Base-by-base conservation (phyloP, 1,140 invertebrate genomes). In the Chionoecetes opilio region DNA sequence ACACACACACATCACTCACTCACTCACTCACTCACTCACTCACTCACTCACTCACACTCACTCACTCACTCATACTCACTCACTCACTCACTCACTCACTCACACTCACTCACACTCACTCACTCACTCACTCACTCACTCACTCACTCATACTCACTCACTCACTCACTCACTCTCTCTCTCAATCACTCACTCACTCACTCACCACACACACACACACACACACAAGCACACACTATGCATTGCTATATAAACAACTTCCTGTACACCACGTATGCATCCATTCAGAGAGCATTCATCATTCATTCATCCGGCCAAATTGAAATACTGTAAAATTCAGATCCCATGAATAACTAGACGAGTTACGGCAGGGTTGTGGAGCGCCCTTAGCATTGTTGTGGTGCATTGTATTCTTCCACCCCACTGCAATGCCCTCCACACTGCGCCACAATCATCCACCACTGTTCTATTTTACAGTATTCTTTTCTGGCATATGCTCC, bases 141-240 rank as follows among this genome's bases (percentile, higher is more conserved):
- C 82, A 84, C 82, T 8, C 11, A n/a, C n/a, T n/a, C 82, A 87
- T 32, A 87, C 85, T 34, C 85, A 87, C 85, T n/a, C 63, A 26
- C 63, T n/a, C 63, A 75, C 63, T n/a, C 63, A n/a, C n/a, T n/a
- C 63, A 75, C 63, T n/a, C 63, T n/a, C n/a, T 75, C 82, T 34
- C 85, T 34, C 85, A 87, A 29, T 34, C 85, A 75, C 63, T 6
- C 63, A 75, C 63, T n/a, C 63, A 75, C 63, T n/a, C n/a, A n/a
- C n/a, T n/a, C n/a, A n/a, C n/a, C n/a, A n/a, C 82, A 87, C 85
- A 87, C 85, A 87, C 85, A 87, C 85, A 75, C 63, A 26, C 63
- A 75, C 63, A 75, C 63, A 75, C 63, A n/a, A 5, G n/a, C 63
- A 75, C 63, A 75, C 63, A 75, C n/a, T 75, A 75, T 75, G 63